Percentiles rank a stretch among this genome's conserved stretches.
phyloP scores from a whole-genome alignment of 2,113 vertebrate genomes.

The Antigone vipio region DNA sequence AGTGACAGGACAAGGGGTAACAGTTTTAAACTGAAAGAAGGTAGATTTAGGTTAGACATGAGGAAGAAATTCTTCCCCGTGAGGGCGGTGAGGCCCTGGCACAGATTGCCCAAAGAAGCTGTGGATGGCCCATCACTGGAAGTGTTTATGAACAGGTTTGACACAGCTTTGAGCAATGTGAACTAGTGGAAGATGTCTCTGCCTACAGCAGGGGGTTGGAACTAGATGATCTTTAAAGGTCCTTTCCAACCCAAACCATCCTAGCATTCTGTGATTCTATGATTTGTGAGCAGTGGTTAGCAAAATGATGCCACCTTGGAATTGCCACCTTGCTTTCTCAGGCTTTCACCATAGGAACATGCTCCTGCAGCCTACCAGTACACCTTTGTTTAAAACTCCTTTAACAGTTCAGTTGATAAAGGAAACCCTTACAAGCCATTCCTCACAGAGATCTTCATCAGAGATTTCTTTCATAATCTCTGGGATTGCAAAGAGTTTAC shows the following conservation, averaged over 20 bases:
- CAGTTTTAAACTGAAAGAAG: background rate
- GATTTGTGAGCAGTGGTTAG: background rate
- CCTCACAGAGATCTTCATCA: background rate
- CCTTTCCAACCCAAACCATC: background rate
- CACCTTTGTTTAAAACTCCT: background rate
- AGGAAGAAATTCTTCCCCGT: background rate
- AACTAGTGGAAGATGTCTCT: no score
- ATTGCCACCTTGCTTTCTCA: background rate
- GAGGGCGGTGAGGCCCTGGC: background rate
- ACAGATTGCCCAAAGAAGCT: background rate
- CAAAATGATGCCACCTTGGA: background rate
- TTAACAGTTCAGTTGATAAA: background rate
- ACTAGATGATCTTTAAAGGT: background rate
- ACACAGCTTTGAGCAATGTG: fast-evolving
- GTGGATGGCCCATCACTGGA: background rate
- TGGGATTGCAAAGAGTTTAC: background rate
- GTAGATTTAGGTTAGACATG: no score
- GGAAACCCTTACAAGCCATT: background rate
- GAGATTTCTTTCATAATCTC: background rate
- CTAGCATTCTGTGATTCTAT: background rate
- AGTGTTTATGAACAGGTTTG: background rate
- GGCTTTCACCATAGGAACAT: background rate
- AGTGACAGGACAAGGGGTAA: no score
- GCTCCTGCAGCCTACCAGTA: no score
- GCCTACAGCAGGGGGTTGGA: fast-evolving